Evolutionary conservation across 2,888 invertebrate genomes (phyloP).

Genomic region (Lycaena phlaeas): DNA sequence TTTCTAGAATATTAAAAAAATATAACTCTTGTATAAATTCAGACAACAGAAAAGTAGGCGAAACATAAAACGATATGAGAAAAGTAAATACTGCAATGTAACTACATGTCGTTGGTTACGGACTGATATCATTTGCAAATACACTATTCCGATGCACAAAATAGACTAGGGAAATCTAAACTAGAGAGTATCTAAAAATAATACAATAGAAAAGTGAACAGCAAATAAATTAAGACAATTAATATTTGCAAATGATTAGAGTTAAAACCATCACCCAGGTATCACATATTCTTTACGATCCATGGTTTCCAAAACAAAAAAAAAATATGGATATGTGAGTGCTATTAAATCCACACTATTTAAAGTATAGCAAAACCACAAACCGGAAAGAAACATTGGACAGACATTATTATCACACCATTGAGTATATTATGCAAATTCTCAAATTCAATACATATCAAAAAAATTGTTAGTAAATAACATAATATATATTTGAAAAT

Average conservation of each 20-base stretch:
- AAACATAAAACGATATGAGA: conserved; percentile 36
- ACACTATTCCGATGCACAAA: conserved; percentile 14
- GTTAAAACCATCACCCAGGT: conserved; percentile 60
- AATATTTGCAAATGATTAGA: conserved; percentile 51
- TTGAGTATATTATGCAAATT: conserved; percentile 24
- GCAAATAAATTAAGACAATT: conserved; percentile 8
- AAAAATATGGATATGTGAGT: no score
- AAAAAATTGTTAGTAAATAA: not conserved
- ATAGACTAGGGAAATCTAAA: not conserved
- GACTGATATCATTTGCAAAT: conserved; percentile 50
- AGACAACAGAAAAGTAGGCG: conserved; percentile 33
- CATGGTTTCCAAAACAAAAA: no score
- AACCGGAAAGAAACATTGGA: conserved; percentile 19
- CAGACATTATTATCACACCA: conserved; percentile 20
- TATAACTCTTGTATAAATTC: conserved; percentile 26
- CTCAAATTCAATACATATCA: conserved; percentile 23
- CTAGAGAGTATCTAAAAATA: conserved; percentile 8
- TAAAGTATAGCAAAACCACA: conserved; percentile 7
- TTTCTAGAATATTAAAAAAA: no score
- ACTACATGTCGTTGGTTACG: conserved; percentile 56
- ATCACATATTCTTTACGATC: conserved; percentile 39
- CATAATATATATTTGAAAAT: conserved; percentile 14
- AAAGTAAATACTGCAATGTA: conserved; percentile 65
- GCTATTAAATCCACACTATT: no score
- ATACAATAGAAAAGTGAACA: conserved; percentile 10